phyloP scores from a whole-genome alignment of 2,888 invertebrate species.

The Eugnorisma glareosa region DNA sequence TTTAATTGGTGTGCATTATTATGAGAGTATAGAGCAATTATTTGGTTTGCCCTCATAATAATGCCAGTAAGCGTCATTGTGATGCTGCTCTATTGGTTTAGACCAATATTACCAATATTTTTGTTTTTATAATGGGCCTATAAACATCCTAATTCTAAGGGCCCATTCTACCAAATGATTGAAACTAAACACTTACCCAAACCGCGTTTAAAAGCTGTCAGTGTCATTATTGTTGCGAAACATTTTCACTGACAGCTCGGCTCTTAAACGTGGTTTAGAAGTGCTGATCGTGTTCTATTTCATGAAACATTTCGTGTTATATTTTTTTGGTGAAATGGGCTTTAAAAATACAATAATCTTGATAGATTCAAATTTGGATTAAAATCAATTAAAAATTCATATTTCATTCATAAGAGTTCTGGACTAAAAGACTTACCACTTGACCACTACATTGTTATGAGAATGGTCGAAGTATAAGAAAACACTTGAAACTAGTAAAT shows the following conservation, averaged over 20 bases:
- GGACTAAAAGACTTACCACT: too few species aligned
- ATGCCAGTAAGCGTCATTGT: not conserved
- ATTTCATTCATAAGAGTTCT: not conserved
- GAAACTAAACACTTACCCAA: not conserved
- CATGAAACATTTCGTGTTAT: not conserved
- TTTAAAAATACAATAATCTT: not conserved
- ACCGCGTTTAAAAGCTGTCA: not conserved
- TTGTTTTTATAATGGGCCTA: not conserved
- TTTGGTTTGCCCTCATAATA: not conserved
- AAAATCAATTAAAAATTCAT: not conserved
- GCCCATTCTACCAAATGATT: not conserved
- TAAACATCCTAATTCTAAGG: not conserved
- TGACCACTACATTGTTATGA: too few species aligned
- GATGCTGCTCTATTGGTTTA: not conserved
- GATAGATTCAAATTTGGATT: not conserved
- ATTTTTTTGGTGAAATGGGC: not conserved
- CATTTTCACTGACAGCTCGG: not conserved
- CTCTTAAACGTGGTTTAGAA: not conserved
- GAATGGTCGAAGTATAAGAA: not conserved
- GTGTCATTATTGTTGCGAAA: not conserved
- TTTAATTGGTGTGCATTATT: conserved; percentile 17
- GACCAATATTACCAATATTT: not conserved
- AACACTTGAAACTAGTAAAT: not conserved
- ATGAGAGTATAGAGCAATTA: not conserved
- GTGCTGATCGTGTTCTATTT: not conserved